Base-by-base conservation (phyloP, 2,113 vertebrate species). In the Bujurquina vittata region DNA sequence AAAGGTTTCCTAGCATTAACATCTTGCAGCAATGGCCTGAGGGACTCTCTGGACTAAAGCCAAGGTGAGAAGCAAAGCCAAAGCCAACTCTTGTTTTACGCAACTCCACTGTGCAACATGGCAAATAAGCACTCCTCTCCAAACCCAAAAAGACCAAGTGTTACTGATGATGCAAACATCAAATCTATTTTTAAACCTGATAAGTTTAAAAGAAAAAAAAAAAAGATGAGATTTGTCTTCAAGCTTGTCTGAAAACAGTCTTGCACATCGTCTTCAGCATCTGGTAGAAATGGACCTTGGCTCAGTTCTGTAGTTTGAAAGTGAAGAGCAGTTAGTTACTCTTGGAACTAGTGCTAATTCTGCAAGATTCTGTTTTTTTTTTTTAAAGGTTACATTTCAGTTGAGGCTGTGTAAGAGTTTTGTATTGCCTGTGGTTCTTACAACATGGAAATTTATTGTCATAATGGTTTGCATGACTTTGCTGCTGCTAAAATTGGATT, bases 11-110 rank as follows among this genome's bases (percentile, higher is more conserved):
- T 76, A 76, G 82, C 77, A 43, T 93, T 90, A 73, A 88, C 77
- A 67, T 93, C 91, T 90, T 93, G 93, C 94, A 92, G 94, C 93
- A 93, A 96, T 95, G 96, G 94, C 95, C 94, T 95, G 95, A 95
- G 93, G 92, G 91, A 92, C 91, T 90, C 92, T 93, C 91, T 95
- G 93, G 94, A 95, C 93, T 95, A 84, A 95, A 93, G 93, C 92
- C 93, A 95, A 95, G 95, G 96, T 95, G 88, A 95, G 86, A 83
- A 56, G 57, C 65, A 73, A 2, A 87, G 76, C 60, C 35, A 52
- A 60, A 62, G 81, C 80, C 37, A 87, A 17, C 18, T 72, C 63
- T 77, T 26, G 23, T 15, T 82, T 89, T 87, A 63, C n/a, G 20
- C 81, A 88, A 89, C 61, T 67, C 46, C 11, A 11, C 67, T 81